These are phyloP conservation scores for Tridacna crocea DNA, from an alignment of 2,888 invertebrate genomes.

Conservation along the genomic window DNA sequence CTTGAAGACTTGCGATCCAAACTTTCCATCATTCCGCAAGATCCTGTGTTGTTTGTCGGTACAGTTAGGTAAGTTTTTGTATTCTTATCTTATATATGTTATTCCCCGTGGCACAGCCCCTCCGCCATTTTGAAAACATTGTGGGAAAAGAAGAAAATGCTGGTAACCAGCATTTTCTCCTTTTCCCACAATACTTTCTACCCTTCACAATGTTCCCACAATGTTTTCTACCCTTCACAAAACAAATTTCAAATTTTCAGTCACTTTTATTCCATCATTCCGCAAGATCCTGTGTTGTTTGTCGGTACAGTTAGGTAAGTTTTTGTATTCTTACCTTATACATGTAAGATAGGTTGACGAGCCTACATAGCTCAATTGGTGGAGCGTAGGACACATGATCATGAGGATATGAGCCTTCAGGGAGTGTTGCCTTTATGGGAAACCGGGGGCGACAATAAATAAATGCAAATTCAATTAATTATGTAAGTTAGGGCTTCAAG, in stretches of 20 bases:
- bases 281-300: slow-evolving; percentile 88
- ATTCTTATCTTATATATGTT: not conserved
- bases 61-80: slow-evolving; percentile 85
- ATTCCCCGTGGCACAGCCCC: too few relatives aligned
- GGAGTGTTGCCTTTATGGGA: too few relatives aligned
- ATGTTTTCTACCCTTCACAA: too few relatives aligned
- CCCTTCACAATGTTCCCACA: too few relatives aligned
- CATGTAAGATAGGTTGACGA: too few relatives aligned
- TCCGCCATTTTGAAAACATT: not conserved
- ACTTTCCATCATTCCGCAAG: slow-evolving; percentile 86
- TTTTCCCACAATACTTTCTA: slow-evolving; percentile 8
- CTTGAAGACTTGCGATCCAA: slow-evolving; percentile 86
- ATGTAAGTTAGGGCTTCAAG: too few relatives aligned
- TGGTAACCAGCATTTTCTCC: not conserved
- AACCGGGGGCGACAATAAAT: too few relatives aligned
- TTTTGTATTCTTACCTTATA: not conserved
- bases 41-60: slow-evolving; percentile 88
- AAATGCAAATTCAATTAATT: too few relatives aligned
- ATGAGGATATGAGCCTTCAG: too few relatives aligned
- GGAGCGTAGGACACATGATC: too few relatives aligned
- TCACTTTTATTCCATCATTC: slow-evolving; percentile 86
- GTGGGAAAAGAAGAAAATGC: not conserved
- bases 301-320: slow-evolving; percentile 86
- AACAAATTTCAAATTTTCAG: too few relatives aligned
- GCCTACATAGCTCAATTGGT: too few relatives aligned